phyloP scores from a whole-genome alignment of 2,888 invertebrate genomes.

The Cremastinae sp. region DNA sequence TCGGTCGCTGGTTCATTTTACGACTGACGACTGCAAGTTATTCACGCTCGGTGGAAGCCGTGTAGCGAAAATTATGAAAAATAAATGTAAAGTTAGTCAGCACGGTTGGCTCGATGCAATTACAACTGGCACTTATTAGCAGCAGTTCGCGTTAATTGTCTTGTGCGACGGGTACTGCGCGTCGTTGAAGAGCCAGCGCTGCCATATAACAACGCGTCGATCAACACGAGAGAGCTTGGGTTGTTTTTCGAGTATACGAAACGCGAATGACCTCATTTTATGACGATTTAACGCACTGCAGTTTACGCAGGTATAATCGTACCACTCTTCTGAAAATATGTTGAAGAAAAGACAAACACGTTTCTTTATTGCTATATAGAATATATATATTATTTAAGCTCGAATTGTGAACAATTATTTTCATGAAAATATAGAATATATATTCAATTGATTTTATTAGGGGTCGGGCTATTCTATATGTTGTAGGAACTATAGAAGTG shows the following conservation, averaged over 20 bases:
- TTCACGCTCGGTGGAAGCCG: background rate
- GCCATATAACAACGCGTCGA: conserved; percentile 27
- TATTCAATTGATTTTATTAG: too few species aligned
- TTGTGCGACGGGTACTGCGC: conserved; percentile 17
- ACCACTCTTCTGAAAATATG: background rate
- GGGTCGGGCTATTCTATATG: too few species aligned
- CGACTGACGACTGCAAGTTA: background rate
- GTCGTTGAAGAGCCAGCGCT: conserved; percentile 20
- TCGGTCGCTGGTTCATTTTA: background rate
- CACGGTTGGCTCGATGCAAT: conserved; percentile 18
- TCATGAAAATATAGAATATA: too few species aligned
- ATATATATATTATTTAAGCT: too few species aligned
- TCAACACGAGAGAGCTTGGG: conserved; percentile 11
- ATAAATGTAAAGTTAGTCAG: conserved; percentile 7
- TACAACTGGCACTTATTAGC: conserved; percentile 33
- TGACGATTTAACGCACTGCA: background rate
- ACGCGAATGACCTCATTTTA: conserved; percentile 11
- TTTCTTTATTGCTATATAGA: too few species aligned
- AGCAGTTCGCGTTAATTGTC: conserved; percentile 33
- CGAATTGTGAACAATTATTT: too few species aligned
- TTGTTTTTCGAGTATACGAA: background rate
- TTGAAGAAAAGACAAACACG: too few species aligned
- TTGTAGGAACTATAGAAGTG: too few species aligned
- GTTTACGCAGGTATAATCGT: background rate
- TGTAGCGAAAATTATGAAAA: background rate